Conservation (phyloP, 2,888 invertebrate genomes). For the Molorchus minor region DNA sequence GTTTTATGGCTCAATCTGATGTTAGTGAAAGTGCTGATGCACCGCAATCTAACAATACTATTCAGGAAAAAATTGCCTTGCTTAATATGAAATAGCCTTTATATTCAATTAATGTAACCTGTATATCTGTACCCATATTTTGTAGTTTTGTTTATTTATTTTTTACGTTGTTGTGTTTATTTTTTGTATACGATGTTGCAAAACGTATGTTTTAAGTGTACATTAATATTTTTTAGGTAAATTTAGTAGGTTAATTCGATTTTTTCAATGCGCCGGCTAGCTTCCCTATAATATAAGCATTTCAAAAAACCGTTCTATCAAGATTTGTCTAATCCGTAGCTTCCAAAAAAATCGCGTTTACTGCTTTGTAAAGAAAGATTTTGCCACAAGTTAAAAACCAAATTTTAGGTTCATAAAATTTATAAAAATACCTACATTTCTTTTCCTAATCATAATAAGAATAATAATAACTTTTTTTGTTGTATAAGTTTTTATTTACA, state of each 20-base stretch:
- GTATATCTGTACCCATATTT: conserved; percentile 37
- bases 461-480: too few species aligned
- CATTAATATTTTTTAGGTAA: conserved; percentile 17
- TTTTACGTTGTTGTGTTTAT: conserved; percentile 33
- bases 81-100: conserved; percentile 53
- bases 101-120: conserved; percentile 25
- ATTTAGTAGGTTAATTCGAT: not conserved
- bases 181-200: conserved; percentile 23
- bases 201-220: conserved; percentile 31
- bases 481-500: too few species aligned
- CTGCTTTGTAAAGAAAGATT: too few species aligned
- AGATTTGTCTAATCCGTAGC: too few species aligned
- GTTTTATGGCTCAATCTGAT: conserved; percentile 56
- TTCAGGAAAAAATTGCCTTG: conserved; percentile 54
- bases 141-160: conserved; percentile 35
- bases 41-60: conserved; percentile 49
- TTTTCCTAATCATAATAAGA: too few species aligned
- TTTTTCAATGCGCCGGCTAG: not conserved
- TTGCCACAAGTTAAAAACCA: too few species aligned
- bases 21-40: conserved; percentile 54
- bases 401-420: too few species aligned
- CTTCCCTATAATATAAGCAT: not conserved
- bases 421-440: too few species aligned
- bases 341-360: too few species aligned
- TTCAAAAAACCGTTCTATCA: not conserved